A percentile compares a stretch with the other conserved stretches of the same genome.
Evolutionary conservation across 2,113 vertebrate species (phyloP).

Genomic region (Arizona elegans): DNA sequence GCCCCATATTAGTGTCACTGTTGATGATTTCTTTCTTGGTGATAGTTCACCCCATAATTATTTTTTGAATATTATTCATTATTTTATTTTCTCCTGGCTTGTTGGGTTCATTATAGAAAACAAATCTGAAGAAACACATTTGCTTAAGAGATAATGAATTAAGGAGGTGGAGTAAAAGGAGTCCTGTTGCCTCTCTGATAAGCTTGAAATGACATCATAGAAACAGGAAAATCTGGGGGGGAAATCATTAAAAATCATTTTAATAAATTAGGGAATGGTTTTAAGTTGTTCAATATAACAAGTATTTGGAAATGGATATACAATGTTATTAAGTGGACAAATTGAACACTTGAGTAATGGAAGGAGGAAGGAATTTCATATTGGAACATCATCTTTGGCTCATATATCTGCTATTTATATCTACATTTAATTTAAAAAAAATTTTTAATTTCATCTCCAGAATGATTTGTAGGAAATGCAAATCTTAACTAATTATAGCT

Average conservation of each 20-base stretch:
- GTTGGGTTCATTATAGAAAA: not conserved
- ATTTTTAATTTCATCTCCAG: not conserved
- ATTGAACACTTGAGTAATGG: not conserved
- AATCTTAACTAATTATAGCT: not conserved
- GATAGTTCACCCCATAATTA: not conserved
- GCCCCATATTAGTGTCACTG: not conserved
- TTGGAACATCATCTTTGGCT: not conserved
- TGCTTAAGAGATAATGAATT: not conserved
- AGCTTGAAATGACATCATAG: not conserved
- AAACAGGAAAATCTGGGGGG: not conserved
- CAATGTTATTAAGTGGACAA: not conserved
- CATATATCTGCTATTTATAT: not conserved
- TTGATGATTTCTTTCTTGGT: not conserved
- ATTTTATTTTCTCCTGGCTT: not conserved
- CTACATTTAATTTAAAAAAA: not conserved
- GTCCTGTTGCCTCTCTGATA: not conserved
- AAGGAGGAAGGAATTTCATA: not conserved
- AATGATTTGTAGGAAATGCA: not conserved
- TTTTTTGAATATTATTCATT: not conserved
- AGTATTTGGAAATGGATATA: not conserved
- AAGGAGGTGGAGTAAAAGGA: not conserved
- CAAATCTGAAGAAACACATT: not conserved
- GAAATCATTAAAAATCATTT: not conserved
- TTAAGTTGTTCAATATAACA: not conserved
- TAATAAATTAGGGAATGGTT: not conserved